Evolutionary conservation across 2,888 invertebrate species (phyloP).

Genomic region (Xestia ashworthii): DNA sequence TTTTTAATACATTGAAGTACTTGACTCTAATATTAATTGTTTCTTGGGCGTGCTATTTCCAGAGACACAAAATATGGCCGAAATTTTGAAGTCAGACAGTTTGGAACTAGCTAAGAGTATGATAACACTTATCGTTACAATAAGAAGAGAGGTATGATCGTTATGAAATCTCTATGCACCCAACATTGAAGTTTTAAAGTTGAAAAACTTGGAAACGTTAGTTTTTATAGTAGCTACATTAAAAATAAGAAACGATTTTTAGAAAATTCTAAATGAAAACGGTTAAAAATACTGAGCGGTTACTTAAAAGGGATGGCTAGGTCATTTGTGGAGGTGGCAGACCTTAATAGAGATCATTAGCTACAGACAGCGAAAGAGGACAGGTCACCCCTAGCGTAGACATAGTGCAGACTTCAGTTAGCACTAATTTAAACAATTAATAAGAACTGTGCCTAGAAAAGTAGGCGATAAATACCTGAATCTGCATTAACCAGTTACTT

Average conservation of each 20-base stretch:
- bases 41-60: not conserved
- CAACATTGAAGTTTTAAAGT: slow-evolving; percentile 25
- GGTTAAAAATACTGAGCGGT: not conserved
- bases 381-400: slow-evolving; percentile 9
- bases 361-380: slow-evolving; percentile 1
- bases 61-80: slow-evolving; percentile 11
- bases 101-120: not conserved
- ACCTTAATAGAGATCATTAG: slow-evolving; percentile 23
- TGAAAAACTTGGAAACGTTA: slow-evolving; percentile 8
- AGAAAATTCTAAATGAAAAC: not conserved
- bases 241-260: not conserved
- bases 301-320: slow-evolving; percentile 5
- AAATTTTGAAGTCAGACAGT: not conserved
- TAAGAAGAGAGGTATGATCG: not conserved
- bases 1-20: not conserved
- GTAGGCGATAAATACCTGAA: not conserved
- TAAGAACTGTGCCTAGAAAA: not conserved
- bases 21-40: slow-evolving; percentile 2
- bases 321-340: not conserved
- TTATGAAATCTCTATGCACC: slow-evolving; percentile 16
- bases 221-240: not conserved
- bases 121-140: slow-evolving; percentile 31
- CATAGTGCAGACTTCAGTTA: not conserved
- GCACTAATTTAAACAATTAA: not conserved
- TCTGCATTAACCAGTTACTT: not conserved